Percentiles rank a stretch among this genome's conserved stretches.
Evolutionary conservation across 2,113 vertebrate genomes (phyloP).

Genomic region (Aix galericulata): DNA sequence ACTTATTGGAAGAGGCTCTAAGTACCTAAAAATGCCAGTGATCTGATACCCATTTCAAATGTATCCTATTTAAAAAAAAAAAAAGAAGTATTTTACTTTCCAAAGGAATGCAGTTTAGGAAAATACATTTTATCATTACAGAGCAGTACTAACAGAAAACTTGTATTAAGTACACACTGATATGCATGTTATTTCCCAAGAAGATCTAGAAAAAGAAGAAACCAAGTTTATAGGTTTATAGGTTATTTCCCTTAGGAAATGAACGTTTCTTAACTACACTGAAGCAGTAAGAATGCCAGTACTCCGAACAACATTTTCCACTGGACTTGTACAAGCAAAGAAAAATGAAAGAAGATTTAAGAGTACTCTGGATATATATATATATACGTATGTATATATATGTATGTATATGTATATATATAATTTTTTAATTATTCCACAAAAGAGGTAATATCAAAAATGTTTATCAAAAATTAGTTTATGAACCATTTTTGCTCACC

Average conservation of each 20-base stretch:
- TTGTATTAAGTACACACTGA: neutral
- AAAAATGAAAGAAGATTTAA: neutral
- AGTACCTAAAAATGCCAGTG: neutral
- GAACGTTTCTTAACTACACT: neutral
- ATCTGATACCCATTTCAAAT: neutral
- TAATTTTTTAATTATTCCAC: neutral
- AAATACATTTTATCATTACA: neutral
- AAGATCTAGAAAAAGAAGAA: neutral
- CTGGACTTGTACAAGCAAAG: neutral
- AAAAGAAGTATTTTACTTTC: neutral
- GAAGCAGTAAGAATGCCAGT: neutral
- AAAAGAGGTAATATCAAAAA: too few relatives aligned
- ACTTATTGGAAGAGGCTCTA: neutral
- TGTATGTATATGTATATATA: too few relatives aligned
- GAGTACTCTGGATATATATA: too few relatives aligned
- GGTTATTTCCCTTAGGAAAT: neutral
- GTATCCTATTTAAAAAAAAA: too few relatives aligned
- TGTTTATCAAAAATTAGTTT: neutral
- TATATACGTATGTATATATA: too few relatives aligned
- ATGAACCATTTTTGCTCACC: neutral
- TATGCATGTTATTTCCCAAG: neutral
- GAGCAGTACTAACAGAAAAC: neutral
- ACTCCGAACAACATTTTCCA: neutral
- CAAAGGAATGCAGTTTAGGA: neutral
- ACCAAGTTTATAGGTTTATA: neutral